These are phyloP conservation scores for Drosophila subsilvestris DNA, from an alignment of 2,888 invertebrate genomes.

Conservation along the genomic window DNA sequence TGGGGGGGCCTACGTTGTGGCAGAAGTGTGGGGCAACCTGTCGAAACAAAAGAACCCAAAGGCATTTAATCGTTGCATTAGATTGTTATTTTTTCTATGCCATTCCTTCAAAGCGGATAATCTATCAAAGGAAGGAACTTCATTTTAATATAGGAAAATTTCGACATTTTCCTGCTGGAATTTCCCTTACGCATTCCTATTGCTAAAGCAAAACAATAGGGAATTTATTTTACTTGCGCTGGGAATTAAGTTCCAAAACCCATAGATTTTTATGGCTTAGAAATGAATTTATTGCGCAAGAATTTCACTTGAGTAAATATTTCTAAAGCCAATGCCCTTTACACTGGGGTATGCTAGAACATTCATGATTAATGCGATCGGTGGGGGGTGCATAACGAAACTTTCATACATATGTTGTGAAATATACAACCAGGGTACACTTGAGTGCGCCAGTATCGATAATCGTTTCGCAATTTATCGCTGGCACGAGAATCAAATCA, in stretches of 20 bases:
- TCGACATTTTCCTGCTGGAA: conserved; percentile 3
- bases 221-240: conserved; percentile 41
- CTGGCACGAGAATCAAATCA: conserved; percentile 71
- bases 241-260: background rate
- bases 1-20: no score
- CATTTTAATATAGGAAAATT: background rate
- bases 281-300: background rate
- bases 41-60: background rate
- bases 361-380: background rate
- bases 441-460: conserved; percentile 8
- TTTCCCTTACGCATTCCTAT: background rate
- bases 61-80: background rate
- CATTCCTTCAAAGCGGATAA: background rate
- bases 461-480: conserved; percentile 10
- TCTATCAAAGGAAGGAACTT: background rate
- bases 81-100: background rate
- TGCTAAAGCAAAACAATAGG: conserved; percentile 27
- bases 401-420: background rate
- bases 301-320: no score
- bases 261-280: background rate
- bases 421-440: conserved; percentile 4
- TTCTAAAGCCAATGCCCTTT: no score
- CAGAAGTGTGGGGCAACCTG: background rate
- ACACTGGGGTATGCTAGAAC: background rate
- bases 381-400: no score